These are phyloP conservation scores for Lapara coniferarum DNA, from an alignment of 2,888 invertebrate genomes.

Conservation along the genomic window DNA sequence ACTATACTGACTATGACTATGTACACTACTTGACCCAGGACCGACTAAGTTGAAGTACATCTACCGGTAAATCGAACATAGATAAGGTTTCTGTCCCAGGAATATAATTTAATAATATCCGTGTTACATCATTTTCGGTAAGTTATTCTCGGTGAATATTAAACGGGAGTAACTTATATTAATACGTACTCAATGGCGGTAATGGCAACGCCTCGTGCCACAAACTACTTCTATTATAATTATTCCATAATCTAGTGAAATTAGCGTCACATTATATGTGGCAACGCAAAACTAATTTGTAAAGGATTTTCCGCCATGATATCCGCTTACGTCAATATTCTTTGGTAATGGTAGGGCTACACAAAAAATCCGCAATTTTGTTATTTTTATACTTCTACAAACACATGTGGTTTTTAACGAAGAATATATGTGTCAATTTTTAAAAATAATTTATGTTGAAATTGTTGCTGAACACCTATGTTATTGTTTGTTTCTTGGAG, in stretches of 20 bases:
- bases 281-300: slow-evolving; percentile 6
- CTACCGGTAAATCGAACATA: too few relatives aligned
- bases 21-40: too few relatives aligned
- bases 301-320: not conserved
- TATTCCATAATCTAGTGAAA: not conserved
- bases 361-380: not conserved
- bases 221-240: not conserved
- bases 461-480: not conserved
- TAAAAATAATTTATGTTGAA: too few relatives aligned
- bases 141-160: not conserved
- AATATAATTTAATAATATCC: not conserved
- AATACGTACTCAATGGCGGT: not conserved
- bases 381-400: not conserved
- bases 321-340: slow-evolving; percentile 15
- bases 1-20: too few relatives aligned
- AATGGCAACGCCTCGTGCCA: not conserved
- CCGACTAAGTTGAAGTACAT: too few relatives aligned
- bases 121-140: not conserved
- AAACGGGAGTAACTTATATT: not conserved
- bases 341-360: not conserved
- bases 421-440: too few relatives aligned
- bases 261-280: not conserved
- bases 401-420: too few relatives aligned
- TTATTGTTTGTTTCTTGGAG: not conserved
- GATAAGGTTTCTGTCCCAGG: not conserved